Evolutionary conservation across 2,888 invertebrate species (phyloP), one percentile per base, ranked within the genome.

Genomic region (Microctonus brassicae): DNA sequence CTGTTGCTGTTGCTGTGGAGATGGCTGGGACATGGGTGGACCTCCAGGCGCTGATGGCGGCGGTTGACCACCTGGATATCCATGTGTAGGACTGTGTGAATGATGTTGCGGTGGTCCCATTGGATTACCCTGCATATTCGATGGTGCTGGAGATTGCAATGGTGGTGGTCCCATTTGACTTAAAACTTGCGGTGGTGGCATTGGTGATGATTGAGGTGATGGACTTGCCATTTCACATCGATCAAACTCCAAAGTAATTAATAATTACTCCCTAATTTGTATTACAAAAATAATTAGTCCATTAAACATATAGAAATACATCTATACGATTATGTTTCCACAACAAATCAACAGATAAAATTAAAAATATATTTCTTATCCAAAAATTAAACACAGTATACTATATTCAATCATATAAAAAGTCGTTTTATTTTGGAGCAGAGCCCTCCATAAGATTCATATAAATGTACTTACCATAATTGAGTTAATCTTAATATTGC

Each of bases 161-260:
- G 88, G 88, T 2, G 95, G 95, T 1, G 95, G 95, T 2, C 88
- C 87, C 88, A 88, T 88, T 6, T 89, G 89, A 82, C 94, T 94
- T 17, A 94, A 94, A 7, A 94, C 94, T 88, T 95, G 95, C 2
- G 95, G 95, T 60, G 94, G 94, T 42, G 95, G 95, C 95, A 95
- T 95, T 42, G 95, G 95, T 83, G 94, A 95, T 77, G 91, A 94
- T 88, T 94, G 94, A 72, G 95, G 95, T 78, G 95, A 94, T 71
- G 95, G 94, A 86, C 94, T 95, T 82, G 94, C 93, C 95, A 95
- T 95, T 80, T 75, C 82, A 73, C 73, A 78, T 69, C 75, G 70
- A 57, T 81, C 79, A 36, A 77, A 67, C 73, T 81, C 79, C 78
- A 77, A 79, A 70, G 78, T 80, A 78, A 58, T 39, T 70, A 74